Evolutionary conservation across 2,888 invertebrate genomes (phyloP), one percentile per base, ranked within the genome.

Genomic region (Bhutanitis thaidina): DNA sequence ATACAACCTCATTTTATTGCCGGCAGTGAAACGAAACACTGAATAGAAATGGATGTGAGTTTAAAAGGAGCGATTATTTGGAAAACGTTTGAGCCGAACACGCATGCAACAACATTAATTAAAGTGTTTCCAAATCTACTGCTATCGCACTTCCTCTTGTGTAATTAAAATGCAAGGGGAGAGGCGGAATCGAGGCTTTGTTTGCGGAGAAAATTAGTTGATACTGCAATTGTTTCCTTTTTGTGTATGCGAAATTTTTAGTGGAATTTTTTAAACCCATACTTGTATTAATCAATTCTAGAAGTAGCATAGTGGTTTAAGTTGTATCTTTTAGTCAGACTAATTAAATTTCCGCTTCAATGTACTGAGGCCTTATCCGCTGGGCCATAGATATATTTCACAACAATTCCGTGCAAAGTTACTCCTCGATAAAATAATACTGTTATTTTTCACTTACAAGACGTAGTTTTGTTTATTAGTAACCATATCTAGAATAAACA

Each of bases 131-230:
- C 77, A 82, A 86, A 88, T 83, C 81, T 79, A 78, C 79, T 65
- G 76, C 77, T 83, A 85, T 87, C 85, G 75, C 77, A 75, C 78
- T 85, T 85, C 85, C 85, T 78, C 56, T 61, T 58, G 72, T 65
- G 76, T 81, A 83, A 88, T 87, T 88, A 85, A 81, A 86, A 83
- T 79, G 77, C 83, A 77, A 76, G 78, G 83, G 87, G 80, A 77
- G 74, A 75, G 69, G 77, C 59, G 65, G 72, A 73, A 69, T 74
- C 73, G 67, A 65, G 65, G 68, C 63, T 74, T 74, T 52, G 43
- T 52, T 52, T 52, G 66, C 66, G 37, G 45, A 35, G 38, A 45
- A 56, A 52, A 47, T 56, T 50, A 53, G 49, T 52, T 49, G 38
- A 51, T 32, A 43, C 15, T 37, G 37, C 47, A 41, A 52, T 48